Base-by-base conservation (phyloP, 2,888 invertebrate species). In the Acanthococcus lagerstroemiae region DNA sequence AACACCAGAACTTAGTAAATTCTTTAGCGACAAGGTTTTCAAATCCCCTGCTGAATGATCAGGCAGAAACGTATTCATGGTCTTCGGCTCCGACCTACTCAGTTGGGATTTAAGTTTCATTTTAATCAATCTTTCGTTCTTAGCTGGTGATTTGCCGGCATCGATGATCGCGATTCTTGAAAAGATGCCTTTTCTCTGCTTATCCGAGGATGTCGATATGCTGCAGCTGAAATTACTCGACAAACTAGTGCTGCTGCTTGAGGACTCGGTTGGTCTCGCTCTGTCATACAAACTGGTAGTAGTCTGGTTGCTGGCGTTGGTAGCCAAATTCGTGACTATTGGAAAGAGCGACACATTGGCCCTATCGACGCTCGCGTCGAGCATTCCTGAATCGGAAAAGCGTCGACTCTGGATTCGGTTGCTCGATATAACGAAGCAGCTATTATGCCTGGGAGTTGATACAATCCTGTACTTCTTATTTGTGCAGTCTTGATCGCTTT, bases 381-480 rank as follows among this genome's bases (percentile, higher is more conserved):
- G 50, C 27, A 57, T 27, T 26, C 56, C 48, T 12, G 66, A 57
- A 17, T 66, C 66, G 37, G 66, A 66, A 48, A 48, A 66, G 19
- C 66, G 45, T 27, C 66, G 22, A 25, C 37, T 50, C 17, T 30
- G 24, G 2, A 52, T 46, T 26, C 30, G 24, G 25, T 46, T 60
- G 0, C 46, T 48, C 1, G 60, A 45, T 1, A 26, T 48, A 3
- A 60, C 60, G 46, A 19, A 45, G 15, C 19, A 17, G 46, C 46
- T 45, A 15, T 19, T 45, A 24, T 12, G 22, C 1, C 22, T 22
- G 2, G 21, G 22, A 1, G 56, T 56, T 17, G 56, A 27, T 46
- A 66, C 56, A 12, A 66, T 66, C 3, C 66, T 44, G 21, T 66
- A 66, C 46, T 66, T 66, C 24, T 66, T 66, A 56, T 66, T 66